Percentiles rank a stretch among this genome's conserved stretches.
Conservation (phyloP, 1,140 invertebrate genomes). For the Drusus annulatus region DNA sequence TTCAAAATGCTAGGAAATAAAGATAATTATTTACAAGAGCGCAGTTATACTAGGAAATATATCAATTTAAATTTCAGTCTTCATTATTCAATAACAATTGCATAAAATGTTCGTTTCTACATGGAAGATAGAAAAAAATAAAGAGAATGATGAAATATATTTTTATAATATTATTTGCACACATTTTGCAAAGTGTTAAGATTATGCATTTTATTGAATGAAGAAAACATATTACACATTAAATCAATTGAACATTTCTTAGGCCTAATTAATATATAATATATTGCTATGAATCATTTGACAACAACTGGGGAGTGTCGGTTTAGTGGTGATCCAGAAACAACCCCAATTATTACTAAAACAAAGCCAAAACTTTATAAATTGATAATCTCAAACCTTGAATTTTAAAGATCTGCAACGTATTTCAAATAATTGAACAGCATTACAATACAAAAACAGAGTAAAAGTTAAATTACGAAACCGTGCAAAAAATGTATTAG, state of each 20-base stretch:
- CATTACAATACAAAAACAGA: too few relatives aligned
- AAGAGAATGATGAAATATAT: not conserved
- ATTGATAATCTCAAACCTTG: too few relatives aligned
- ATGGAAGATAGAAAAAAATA: constrained; percentile 1
- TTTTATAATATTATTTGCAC: constrained; percentile 13
- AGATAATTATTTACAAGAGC: constrained; percentile 21
- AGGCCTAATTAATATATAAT: constrained; percentile 4
- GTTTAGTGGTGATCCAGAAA: not conserved
- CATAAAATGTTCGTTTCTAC: too few relatives aligned
- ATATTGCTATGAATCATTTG: constrained; percentile 7
- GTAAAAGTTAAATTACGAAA: too few relatives aligned
- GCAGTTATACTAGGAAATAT: not conserved
- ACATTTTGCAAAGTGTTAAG: not conserved
- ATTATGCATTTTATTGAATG: constrained; percentile 1
- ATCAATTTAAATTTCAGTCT: constrained; percentile 37
- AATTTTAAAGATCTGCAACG: too few relatives aligned
- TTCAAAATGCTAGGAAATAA: too few relatives aligned
- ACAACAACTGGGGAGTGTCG: not conserved
- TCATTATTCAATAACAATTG: constrained; percentile 14
- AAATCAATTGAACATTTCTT: constrained; percentile 23
- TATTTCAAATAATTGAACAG: too few relatives aligned
- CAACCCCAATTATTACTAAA: not conserved
- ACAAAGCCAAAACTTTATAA: too few relatives aligned
- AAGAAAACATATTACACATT: not conserved
- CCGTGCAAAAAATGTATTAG: too few relatives aligned